Conservation (phyloP, 2,888 invertebrate genomes). For the Aricia artaxerxes region DNA sequence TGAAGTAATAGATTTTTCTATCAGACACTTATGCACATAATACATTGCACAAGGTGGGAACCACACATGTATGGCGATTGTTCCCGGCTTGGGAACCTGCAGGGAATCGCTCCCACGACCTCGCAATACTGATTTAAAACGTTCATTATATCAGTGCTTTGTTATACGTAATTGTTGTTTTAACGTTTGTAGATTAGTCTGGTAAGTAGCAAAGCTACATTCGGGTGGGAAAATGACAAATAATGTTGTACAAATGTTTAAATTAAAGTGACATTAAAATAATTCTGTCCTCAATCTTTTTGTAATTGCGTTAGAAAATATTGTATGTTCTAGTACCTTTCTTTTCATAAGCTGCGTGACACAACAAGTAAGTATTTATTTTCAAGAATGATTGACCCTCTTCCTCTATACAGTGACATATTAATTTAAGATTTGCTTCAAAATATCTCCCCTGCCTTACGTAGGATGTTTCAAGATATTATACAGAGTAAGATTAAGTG, state of each 20-base stretch:
- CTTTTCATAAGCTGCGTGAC: too few relatives aligned
- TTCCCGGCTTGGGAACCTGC: constrained; percentile 44
- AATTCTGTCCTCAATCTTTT: constrained; percentile 4
- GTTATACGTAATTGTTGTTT: constrained; percentile 43
- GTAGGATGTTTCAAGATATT: too few relatives aligned
- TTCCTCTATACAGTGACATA: too few relatives aligned
- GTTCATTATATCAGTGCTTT: constrained; percentile 44
- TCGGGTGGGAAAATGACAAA: background rate
- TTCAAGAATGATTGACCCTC: too few relatives aligned
- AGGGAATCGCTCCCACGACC: constrained; percentile 62
- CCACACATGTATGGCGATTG: constrained; percentile 46
- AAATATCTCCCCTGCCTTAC: too few relatives aligned
- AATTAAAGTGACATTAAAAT: constrained; percentile 4
- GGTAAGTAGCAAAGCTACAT: constrained; percentile 9
- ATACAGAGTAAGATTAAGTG: too few relatives aligned
- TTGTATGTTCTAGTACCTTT: background rate
- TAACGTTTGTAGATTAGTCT: constrained; percentile 32
- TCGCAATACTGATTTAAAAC: constrained; percentile 41
- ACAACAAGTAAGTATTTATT: too few relatives aligned
- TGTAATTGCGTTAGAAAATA: background rate
- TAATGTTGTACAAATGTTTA: background rate
- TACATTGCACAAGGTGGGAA: constrained; percentile 47
- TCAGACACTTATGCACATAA: constrained; percentile 38
- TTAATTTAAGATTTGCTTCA: too few relatives aligned
- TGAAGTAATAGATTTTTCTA: constrained; percentile 33